Base-by-base conservation (phyloP, 2,888 invertebrate genomes). In the Ischnura elegans region DNA sequence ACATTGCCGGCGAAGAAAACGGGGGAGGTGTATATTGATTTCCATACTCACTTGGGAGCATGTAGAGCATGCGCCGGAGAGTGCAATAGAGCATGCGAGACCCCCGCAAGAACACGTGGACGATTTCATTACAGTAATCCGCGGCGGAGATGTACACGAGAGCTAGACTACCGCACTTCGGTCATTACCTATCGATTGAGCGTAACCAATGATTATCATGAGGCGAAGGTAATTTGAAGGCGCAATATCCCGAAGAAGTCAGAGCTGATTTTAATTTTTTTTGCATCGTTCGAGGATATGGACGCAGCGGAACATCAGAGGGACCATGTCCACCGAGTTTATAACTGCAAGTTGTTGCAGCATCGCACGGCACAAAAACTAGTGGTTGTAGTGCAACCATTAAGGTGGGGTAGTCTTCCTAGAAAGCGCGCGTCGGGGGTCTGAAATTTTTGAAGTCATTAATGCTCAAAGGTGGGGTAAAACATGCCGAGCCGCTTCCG, bases 141-240 rank as follows among this genome's bases (percentile, higher is more conserved):
- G 76, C 10, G 76, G 0, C 10, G n/a, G 76, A 10, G 36, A 36
- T 10, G 16, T 29, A 76, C 2, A 76, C n/a, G 76, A 76, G 36
- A 76, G 21, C 4, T n/a, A 66, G n/a, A 61, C 55, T 45, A 29
- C 90, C 45, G 13, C 16, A 66, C 13, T n/a, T 16, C 43, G 55
- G 10, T 61, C 42, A 66, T 61, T 86, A 46, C 13, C 61, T 66
- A 90, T 13, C 61, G 90, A 76, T 36, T 76, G 61, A 61, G 90
- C 90, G 90, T 61, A 45, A 61, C 90, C 21, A 90, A 90, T 90
- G 55, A 25, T 25, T 36, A 66, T 87, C 47, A 47, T 61, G 43
- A 42, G 43, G 55, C 42, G 36, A 43, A 2, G 10, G 36, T 6
- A n/a, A 36, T 10, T 19, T 2, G 21, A n/a, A 86, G n/a, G 5